Base-by-base conservation (phyloP, 2,797 vertebrate genomes). In the Dipus sagitta region DNA sequence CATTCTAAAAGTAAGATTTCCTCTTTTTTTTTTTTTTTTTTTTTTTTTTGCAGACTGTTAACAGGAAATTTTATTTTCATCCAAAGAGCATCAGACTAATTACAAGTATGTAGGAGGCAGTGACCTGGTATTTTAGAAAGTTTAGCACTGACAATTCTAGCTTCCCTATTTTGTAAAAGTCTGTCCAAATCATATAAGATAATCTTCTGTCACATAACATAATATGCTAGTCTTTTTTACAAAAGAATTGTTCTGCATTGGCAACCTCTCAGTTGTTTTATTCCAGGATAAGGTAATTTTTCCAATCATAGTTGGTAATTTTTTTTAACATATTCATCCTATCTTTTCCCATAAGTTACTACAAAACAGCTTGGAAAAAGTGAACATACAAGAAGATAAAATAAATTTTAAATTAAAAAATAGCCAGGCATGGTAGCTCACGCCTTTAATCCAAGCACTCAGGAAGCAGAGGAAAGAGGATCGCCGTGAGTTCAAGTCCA, bases 121-220 rank as follows among this genome's bases (percentile, higher is more conserved):
- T 2, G 3, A 30, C 21, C 17, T 12, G 8, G 26, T 54, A 88
- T 34, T 67, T 71, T 18, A 71, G 32, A 52, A 2, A 32, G 38
- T 1, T 71, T 24, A 79, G 14, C 34, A 86, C 21, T 65, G 81
- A 75, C 42, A 87, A 30, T 8, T 67, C 14, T 74, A 60, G 83
- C 23, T 67, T 85, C 34, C 47, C 21, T 54, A 64, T 70, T 87
- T 83, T 74, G 81, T 76, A 47, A 65, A 94, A 86, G 68, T 18
- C 9, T 86, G 86, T 92, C 34, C 58, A 91, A 88, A 80, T 74
- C 24, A 62, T 23, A 65, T 8, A 83, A 80, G 58, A 18, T 30
- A 89, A 95, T 42, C 34, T 26, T 90, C 58, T 54, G 21, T 28
- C 34, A 71, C 8, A 8, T 88, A 82, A 94, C 80, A 85, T 65